These are phyloP conservation scores for Chromis chromis DNA, from an alignment of 2,797 vertebrate genomes.

Conservation along the genomic window DNA sequence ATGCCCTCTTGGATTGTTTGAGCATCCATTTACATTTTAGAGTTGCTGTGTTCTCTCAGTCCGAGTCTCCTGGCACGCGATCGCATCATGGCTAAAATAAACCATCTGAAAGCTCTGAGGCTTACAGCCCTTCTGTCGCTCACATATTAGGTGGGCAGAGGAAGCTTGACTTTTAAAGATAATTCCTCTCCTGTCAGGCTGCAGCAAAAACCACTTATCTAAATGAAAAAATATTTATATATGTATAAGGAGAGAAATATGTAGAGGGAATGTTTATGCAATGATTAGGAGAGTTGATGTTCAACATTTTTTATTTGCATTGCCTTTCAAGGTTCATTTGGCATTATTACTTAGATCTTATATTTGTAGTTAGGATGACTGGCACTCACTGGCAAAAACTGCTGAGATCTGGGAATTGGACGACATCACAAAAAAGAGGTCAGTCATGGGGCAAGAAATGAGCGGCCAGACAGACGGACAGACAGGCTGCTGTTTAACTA, in stretches of 20 bases:
- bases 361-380: not conserved
- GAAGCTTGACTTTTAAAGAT: constrained; percentile 63
- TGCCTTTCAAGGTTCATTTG: constrained; percentile 1
- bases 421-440: not conserved
- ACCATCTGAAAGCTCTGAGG: constrained; percentile 68
- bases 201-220: constrained; percentile 44
- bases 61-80: constrained; percentile 54
- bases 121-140: constrained; percentile 72
- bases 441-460: not conserved
- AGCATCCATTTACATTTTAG: constrained; percentile 57
- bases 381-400: not conserved
- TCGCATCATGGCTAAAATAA: constrained; percentile 54
- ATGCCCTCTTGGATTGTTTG: constrained; percentile 39
- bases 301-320: constrained; percentile 20
- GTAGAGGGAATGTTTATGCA: constrained; percentile 16
- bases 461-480: not conserved
- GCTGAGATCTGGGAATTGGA: not conserved
- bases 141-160: constrained; percentile 63
- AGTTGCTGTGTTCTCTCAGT: constrained; percentile 57
- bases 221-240: constrained; percentile 30
- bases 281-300: constrained; percentile 18
- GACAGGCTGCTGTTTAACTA: not conserved
- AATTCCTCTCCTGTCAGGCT: constrained; percentile 66
- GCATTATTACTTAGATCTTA: not conserved
- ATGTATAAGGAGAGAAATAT: constrained; percentile 15